Evolutionary conservation across 2,888 invertebrate genomes (phyloP).

Genomic region (Hemicrepidius hirtus): DNA sequence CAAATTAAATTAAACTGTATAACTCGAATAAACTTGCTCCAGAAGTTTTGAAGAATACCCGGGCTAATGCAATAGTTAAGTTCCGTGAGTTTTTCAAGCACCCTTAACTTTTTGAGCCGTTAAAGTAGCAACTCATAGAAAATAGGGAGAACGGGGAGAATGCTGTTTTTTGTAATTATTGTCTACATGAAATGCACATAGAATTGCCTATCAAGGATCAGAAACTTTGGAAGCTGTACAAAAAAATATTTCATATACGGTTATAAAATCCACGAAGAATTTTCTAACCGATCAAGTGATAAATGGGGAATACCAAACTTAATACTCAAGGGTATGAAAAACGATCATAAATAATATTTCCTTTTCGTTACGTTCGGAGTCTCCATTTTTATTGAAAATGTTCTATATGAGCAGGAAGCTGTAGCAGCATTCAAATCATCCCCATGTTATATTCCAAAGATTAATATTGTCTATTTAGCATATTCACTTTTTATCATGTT

Average conservation of each 20-base stretch:
- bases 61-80: slow-evolving; percentile 26
- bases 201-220: too few relatives aligned
- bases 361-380: too few relatives aligned
- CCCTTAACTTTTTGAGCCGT: slow-evolving; percentile 6
- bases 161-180: too few relatives aligned
- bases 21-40: slow-evolving; percentile 17
- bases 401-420: too few relatives aligned
- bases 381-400: too few relatives aligned
- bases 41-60: slow-evolving; percentile 7
- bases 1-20: slow-evolving; percentile 10
- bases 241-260: too few relatives aligned
- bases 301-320: slow-evolving; percentile 6
- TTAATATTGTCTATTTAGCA: neutral
- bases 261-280: too few relatives aligned
- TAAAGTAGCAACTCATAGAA: neutral
- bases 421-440: too few relatives aligned
- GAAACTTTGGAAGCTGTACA: too few relatives aligned
- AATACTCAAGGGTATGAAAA: neutral
- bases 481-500: neutral
- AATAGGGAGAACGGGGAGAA: neutral
- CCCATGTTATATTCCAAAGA: neutral
- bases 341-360: neutral
- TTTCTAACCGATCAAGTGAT: neutral
- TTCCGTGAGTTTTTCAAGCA: neutral
- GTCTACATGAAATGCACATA: too few relatives aligned